Evolutionary conservation across 2,888 invertebrate genomes (phyloP).

Genomic region (Drosophila bunnanda): DNA sequence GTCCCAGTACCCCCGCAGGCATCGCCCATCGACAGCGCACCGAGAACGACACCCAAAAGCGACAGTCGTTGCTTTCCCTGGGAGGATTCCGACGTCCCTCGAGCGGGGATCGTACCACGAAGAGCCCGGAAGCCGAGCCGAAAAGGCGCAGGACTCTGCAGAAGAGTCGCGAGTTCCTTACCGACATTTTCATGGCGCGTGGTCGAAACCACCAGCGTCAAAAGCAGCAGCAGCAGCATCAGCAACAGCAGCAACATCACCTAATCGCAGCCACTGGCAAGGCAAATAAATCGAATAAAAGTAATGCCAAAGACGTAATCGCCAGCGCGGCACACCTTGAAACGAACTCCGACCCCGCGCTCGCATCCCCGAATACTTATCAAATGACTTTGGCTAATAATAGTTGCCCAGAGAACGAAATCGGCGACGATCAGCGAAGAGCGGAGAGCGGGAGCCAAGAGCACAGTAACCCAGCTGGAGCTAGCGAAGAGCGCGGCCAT

Average conservation of each 20-base stretch:
- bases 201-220: conserved; percentile 84
- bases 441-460: conserved; percentile 20
- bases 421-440: conserved; percentile 17
- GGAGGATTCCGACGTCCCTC: conserved; percentile 43
- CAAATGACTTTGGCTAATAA: conserved; percentile 84
- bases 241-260: conserved; percentile 46
- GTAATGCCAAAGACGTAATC: conserved; percentile 58
- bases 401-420: conserved; percentile 67
- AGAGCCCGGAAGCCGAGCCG: conserved; percentile 1
- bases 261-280: conserved; percentile 44
- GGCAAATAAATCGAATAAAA: conserved; percentile 37
- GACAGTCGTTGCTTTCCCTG: conserved; percentile 74
- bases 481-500: conserved; percentile 9
- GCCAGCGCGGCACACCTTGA: conserved; percentile 78
- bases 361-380: conserved; percentile 80
- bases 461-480: conserved; percentile 68
- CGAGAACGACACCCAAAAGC: conserved; percentile 60
- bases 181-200: conserved; percentile 84
- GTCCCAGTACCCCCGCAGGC: too few relatives aligned
- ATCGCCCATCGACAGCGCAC: conserved; percentile 51
- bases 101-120: background rate
- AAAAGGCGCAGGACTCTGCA: conserved; percentile 75
- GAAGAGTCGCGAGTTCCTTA: conserved; percentile 81
- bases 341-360: conserved; percentile 80
- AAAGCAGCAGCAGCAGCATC: conserved; percentile 69